Conservation (phyloP, 2,888 invertebrate genomes). For the Agrotis segetum region DNA sequence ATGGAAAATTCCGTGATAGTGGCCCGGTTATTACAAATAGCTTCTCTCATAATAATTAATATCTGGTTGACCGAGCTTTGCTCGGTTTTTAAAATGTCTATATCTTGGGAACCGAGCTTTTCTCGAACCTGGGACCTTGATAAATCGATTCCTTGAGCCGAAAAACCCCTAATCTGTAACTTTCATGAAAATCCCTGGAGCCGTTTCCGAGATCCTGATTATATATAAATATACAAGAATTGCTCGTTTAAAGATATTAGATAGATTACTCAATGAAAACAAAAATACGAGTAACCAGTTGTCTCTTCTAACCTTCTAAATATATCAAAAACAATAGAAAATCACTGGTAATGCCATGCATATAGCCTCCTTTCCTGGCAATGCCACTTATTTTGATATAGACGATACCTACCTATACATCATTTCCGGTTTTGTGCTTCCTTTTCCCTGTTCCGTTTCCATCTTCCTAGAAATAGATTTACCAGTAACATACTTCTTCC, state of each 20-base stretch:
- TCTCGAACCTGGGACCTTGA: no score
- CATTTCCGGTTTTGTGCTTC: not conserved
- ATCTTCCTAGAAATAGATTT: not conserved
- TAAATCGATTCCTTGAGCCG: no score
- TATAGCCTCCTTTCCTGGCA: slow-evolving; percentile 1
- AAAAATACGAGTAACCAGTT: slow-evolving; percentile 9
- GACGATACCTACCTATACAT: not conserved
- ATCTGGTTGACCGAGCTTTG: no score
- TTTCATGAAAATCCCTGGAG: no score
- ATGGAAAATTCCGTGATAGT: no score
- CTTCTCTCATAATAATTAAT: not conserved
- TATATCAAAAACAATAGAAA: not conserved
- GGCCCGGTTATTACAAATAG: not conserved
- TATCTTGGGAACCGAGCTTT: no score
- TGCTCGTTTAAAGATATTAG: no score
- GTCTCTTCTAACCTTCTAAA: not conserved
- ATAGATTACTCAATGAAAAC: not conserved
- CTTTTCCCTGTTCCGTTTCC: not conserved
- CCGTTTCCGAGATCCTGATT: no score
- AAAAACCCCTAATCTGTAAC: no score
- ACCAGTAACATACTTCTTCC: not conserved
- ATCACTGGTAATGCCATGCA: not conserved
- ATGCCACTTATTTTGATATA: not conserved
- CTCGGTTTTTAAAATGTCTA: no score
- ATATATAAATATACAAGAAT: no score